These are phyloP conservation scores for Chloroceryle inda DNA, from an alignment of 2,797 vertebrate genomes.

Conservation along the genomic window DNA sequence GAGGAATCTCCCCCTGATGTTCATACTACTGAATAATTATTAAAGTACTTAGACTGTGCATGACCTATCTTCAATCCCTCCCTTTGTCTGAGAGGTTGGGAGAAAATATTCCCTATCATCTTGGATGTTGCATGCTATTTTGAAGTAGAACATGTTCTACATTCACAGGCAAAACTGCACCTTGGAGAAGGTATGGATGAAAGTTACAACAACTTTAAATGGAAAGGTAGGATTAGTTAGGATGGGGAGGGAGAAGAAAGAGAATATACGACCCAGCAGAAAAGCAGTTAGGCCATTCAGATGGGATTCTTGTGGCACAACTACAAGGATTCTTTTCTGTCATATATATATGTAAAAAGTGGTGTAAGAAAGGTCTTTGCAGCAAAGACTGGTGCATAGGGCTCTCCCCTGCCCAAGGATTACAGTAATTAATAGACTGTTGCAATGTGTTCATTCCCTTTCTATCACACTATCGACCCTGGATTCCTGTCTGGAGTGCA, in stretches of 20 bases:
- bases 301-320: background rate
- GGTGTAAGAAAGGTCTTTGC: background rate
- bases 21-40: background rate
- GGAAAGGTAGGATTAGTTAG: background rate
- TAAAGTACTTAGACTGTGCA: background rate
- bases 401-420: background rate
- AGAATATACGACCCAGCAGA: background rate
- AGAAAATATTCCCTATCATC: background rate
- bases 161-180: background rate
- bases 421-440: background rate
- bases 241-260: background rate
- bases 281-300: background rate
- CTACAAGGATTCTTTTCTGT: rapidly evolving
- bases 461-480: background rate
- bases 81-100: background rate
- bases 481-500: background rate
- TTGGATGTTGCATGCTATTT: background rate
- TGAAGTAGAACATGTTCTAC: background rate
- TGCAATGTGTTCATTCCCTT: background rate
- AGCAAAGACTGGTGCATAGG: background rate
- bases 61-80: background rate
- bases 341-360: background rate
- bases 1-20: background rate
- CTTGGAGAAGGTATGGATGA: background rate
- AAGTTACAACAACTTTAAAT: background rate